These are phyloP conservation scores for Schizopygopsis malacanthus DNA, from an alignment of 2,797 vertebrate species.

Conservation along the genomic window DNA sequence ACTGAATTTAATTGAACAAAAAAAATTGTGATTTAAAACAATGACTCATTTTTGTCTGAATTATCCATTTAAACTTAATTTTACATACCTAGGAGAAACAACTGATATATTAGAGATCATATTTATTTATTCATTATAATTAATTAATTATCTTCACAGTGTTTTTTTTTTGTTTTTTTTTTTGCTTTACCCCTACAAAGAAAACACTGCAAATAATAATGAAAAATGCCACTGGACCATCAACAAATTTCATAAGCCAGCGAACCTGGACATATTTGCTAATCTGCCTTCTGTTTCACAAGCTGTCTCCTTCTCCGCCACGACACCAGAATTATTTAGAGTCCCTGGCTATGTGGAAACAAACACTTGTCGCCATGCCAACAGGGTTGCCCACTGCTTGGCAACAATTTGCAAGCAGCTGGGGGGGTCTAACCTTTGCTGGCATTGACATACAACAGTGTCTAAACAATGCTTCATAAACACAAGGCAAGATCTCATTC, in stretches of 20 bases:
- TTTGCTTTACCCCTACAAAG: not conserved
- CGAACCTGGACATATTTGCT: slow-evolving; percentile 59
- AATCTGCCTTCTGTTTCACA: slow-evolving; percentile 63
- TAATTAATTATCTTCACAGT: not conserved
- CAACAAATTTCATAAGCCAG: slow-evolving; percentile 58
- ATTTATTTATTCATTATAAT: not conserved
- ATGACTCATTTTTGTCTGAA: not conserved
- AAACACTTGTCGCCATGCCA: slow-evolving; percentile 58
- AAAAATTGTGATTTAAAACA: not conserved
- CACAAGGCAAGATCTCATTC: not conserved
- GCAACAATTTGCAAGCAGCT: slow-evolving; percentile 44
- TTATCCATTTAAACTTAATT: not conserved
- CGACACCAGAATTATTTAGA: slow-evolving; percentile 20
- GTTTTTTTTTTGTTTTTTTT: not conserved
- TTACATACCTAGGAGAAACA: not conserved
- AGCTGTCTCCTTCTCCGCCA: slow-evolving; percentile 53
- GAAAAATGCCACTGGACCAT: slow-evolving; percentile 39
- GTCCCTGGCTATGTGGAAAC: slow-evolving; percentile 41
- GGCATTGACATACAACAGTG: slow-evolving; percentile 10
- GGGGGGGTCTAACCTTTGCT: slow-evolving; percentile 37
- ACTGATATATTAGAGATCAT: not conserved
- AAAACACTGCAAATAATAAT: not conserved
- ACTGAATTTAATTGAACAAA: not conserved
- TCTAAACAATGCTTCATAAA: slow-evolving; percentile 26
- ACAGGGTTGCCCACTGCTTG: slow-evolving; percentile 40